These are phyloP conservation scores for Ancistrus triradiatus DNA, from an alignment of 2,113 vertebrate genomes.

Conservation along the genomic window DNA sequence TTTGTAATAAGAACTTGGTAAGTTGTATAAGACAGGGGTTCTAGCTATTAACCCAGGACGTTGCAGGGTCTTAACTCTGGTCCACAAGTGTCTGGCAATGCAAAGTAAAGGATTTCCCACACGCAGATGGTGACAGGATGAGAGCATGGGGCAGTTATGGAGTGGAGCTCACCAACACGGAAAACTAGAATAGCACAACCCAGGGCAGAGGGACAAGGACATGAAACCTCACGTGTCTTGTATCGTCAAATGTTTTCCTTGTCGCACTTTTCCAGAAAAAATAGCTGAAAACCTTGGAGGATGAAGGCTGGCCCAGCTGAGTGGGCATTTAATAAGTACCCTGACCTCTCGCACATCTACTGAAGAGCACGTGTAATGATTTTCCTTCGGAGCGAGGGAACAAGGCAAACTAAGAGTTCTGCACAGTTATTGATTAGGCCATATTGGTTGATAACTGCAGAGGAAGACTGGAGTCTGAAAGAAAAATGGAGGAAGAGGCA, in stretches of 20 bases:
- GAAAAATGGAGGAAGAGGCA: constrained; percentile 14
- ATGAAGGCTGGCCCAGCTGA: constrained; percentile 15
- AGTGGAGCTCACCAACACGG: too few species aligned
- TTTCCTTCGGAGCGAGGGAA: constrained; percentile 31
- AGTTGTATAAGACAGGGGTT: too few species aligned
- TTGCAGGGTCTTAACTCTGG: too few species aligned
- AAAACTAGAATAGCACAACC: too few species aligned
- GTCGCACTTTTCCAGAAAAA: constrained; percentile 9
- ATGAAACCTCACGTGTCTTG: too few species aligned
- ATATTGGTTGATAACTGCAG: constrained; percentile 32
- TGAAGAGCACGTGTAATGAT: constrained; percentile 27
- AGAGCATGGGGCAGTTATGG: too few species aligned
- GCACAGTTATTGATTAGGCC: constrained; percentile 30
- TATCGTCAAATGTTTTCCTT: not conserved
- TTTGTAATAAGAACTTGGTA: too few species aligned
- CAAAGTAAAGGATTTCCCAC: too few species aligned
- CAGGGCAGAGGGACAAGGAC: too few species aligned
- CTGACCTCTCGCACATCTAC: constrained; percentile 30
- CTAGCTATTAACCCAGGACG: too few species aligned
- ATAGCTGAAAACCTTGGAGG: constrained; percentile 6
- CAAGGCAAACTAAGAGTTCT: constrained; percentile 15
- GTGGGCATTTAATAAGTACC: constrained; percentile 32
- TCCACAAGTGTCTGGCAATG: too few species aligned
- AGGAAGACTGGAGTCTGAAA: constrained; percentile 6
- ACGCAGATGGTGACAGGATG: too few species aligned